Evolutionary conservation across 2,888 invertebrate species (phyloP), one percentile per base, ranked within the genome.

Genomic region (Callimorpha dominula): DNA sequence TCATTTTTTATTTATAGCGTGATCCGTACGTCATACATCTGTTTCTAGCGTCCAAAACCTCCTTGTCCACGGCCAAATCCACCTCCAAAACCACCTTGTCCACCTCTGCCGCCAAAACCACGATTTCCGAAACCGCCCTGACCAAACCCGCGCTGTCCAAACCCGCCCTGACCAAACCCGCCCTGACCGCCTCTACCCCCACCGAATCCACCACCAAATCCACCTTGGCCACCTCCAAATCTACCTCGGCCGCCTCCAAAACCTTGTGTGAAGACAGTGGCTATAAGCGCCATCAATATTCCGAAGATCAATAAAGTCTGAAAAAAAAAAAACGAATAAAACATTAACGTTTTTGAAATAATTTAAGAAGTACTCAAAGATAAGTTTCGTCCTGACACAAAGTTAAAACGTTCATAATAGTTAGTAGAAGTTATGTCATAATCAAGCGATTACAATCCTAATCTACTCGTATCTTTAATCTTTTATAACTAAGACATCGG

Each of bases 61-160:
- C 75, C 72, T 54, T 17, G 67, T 4, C 54, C 57, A 65, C 50
- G 15, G 14, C 75, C 72, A 6, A 20, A 70, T 43, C 86, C 85
- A 0, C 85, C 81, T 60, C 78, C 79, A n/a, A n/a, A 71, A 57
- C 86, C 85, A 0, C 85, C 80, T 57, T 78, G 80, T 40, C 85
- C 84, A n/a, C 85, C 84, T 8, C 84, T 77, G n/a, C 79, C 81
- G 6, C 76, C 77, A 40, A 60, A 74, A 11, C 79, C 77, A 1
- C 74, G 65, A 14, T 70, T 46, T 15, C 72, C 68, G 12, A 52
- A 66, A 7, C 68, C 68, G 3, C 70, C 52, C 7, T 60, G 49
- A 40, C 71, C 67, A 31, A 20, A 62, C 6, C 68, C 63, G 0
- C 64, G 42, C 5, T 60, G 60, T 4, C 76, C 77, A 20, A 49